Evolutionary conservation across 2,888 invertebrate genomes (phyloP), one percentile per base, ranked within the genome.

Genomic region (Noctua fimbriata): DNA sequence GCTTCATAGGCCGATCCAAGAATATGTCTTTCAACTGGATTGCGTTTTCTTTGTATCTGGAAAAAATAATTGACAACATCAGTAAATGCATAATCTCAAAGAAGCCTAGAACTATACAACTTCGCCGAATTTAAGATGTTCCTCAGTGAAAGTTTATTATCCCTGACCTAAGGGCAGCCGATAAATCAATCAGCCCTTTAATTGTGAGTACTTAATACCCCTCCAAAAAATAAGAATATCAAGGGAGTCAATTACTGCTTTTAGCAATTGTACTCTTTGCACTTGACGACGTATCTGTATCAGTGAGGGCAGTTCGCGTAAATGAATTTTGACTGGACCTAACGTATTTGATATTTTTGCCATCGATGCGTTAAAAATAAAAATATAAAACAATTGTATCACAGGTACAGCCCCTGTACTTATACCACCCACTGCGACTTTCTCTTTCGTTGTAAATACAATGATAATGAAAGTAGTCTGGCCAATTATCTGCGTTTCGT

Each of bases 1-100:
- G 97, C 28, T 96, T 95, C 89, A 97, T 91, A 0, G 97, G 97
- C 44, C 98, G 94, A 89, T 98, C 98, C 60, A 97, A 92, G 92
- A 97, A 97, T 82, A 97, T 94, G 69, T 95, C 94, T 73, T 97
- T 96, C 75, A 97, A 89, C 85, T 92, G 94, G 83, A 95, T 87
- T 41, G 97, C 96, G 69, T 97, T 97, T 83, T 95, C 93, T 90
- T 94, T 94, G 90, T 97, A 98, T 78, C 97, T 97, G 95, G 69
- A 95, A 91, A 76, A 32, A 58, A 52, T 1, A 24, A 41, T 49
- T 65, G 32, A 69, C 44, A 12, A 32, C n/a, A 52, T 82, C n/a
- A 86, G 16, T 81, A 63, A 76, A 44, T 66, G 6, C 49, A 32
- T 32, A 52, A 63, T 41, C 12, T 49, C 6, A 28, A 12, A 47